Conservation (phyloP, 2,888 invertebrate species). For the Acleris cristana region DNA sequence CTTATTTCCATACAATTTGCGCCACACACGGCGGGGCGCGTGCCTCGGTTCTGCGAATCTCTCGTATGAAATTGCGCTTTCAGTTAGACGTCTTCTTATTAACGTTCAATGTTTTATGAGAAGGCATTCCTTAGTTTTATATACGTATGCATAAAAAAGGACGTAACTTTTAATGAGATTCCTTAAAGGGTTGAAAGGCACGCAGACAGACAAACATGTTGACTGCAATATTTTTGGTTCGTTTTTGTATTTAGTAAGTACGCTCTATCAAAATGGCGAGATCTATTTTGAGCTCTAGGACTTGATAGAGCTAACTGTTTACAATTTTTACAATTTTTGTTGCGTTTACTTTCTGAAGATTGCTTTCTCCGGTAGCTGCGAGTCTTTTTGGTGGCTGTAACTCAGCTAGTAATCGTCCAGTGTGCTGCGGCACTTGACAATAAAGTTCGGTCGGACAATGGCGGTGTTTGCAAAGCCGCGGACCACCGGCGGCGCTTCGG, state of each 20-base stretch:
- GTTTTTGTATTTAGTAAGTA: no score
- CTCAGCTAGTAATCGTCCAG: not conserved
- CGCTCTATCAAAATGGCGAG: no score
- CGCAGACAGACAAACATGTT: no score
- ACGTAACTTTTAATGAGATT: no score
- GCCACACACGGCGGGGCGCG: constrained; percentile 68
- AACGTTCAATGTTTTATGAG: constrained; percentile 40
- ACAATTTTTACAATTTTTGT: no score
- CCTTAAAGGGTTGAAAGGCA: no score
- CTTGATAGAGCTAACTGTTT: no score
- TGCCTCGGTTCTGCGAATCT: constrained; percentile 55
- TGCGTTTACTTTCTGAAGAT: no score
- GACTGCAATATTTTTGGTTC: no score
- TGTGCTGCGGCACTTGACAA: constrained; percentile 53
- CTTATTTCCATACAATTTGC: constrained; percentile 77
- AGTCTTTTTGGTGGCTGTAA: not conserved
- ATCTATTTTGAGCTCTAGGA: no score
- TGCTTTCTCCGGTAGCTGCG: no score
- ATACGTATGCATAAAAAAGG: not conserved
- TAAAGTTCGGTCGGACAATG: constrained; percentile 74
- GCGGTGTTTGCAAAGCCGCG: constrained; percentile 61
- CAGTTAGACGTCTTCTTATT: constrained; percentile 43
- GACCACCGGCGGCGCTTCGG: constrained; percentile 68
- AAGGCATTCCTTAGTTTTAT: constrained; percentile 43
- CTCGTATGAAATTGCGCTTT: constrained; percentile 47